A percentile compares a stretch with the other conserved stretches of the same genome.
phyloP scores from a whole-genome alignment of 2,888 invertebrate genomes.

The Graphium colonna region DNA sequence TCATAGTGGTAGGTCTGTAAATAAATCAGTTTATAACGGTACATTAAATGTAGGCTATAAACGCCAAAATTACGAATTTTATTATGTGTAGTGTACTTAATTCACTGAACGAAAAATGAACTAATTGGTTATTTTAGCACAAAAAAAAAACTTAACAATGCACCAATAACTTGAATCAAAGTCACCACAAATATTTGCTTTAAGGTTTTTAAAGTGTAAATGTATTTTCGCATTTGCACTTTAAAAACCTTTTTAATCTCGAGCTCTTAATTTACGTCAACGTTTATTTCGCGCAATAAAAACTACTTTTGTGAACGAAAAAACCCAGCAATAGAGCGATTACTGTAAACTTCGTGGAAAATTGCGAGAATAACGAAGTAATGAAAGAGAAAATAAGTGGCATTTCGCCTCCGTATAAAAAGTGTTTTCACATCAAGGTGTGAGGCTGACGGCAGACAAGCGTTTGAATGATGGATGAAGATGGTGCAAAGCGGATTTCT shows the following conservation, averaged over 20 bases:
- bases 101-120: too few relatives aligned
- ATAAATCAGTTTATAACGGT: neutral
- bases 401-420: constrained; percentile 23
- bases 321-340: too few relatives aligned
- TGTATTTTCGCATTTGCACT: too few relatives aligned
- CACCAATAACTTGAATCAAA: neutral
- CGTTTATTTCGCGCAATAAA: too few relatives aligned
- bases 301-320: too few relatives aligned
- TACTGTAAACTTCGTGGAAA: neutral
- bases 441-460: constrained; percentile 34
- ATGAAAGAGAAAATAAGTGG: constrained; percentile 24
- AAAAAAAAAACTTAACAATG: neutral
- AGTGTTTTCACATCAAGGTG: constrained; percentile 32
- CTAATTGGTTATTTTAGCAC: neutral
- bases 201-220: too few relatives aligned
- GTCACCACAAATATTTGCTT: neutral
- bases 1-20: too few relatives aligned
- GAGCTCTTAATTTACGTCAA: too few relatives aligned
- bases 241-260: too few relatives aligned
- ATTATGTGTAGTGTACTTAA: too few relatives aligned
- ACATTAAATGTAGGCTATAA: neutral
- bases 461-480: constrained; percentile 58
- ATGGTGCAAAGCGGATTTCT: constrained; percentile 36
- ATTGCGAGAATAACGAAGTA: constrained; percentile 8
- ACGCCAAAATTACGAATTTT: neutral